Base-by-base conservation (phyloP, 2,797 vertebrate species). In the Tauraco hartlaubi region DNA sequence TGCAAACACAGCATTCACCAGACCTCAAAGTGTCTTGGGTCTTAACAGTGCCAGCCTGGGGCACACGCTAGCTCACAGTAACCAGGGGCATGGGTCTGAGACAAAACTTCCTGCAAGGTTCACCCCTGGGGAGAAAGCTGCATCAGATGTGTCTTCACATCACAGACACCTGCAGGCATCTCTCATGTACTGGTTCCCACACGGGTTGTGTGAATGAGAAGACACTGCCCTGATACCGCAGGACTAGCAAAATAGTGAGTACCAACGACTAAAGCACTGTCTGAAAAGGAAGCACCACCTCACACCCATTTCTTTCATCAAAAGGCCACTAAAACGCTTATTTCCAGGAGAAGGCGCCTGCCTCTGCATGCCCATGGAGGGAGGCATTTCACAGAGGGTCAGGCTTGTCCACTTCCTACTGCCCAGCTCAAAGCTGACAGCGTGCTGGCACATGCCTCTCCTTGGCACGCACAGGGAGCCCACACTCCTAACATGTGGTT, bases 401-500 rank as follows among this genome's bases (percentile, higher is more conserved):
- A 80, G 43, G 39, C 39, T 66, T 75, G n/a, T 1, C 3, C 16
- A 23, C 29, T 44, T 66, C 41, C 37, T 23, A 6, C 33, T 52
- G 52, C n/a, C 52, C 77, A 72, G 49, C 54, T 68, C n/a, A 28
- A 55, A 63, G 55, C 3, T 0, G 39, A 23, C 17, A 31, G 44
- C 29, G 6, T 3, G 4, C 41, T 63, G 29, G 23, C 33, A 37
- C 1, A 0, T n/a, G 31, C 31, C 52, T 56, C 79, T 76, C 54
- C 49, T 10, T 19, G 35, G 61, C 21, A 48, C 1, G 3, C 12
- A 12, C 20, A 16, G 8, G 33, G 44, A 83, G 28, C 26, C 58
- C 31, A 35, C 0, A 0, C 23, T 85, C 64, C 58, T 37, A 37
- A 12, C 7, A 10, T 9, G 29, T 66, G 66, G 35, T 39, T 69